phyloP scores from a whole-genome alignment of 2,888 invertebrate genomes.

The Xylocampa areola region DNA sequence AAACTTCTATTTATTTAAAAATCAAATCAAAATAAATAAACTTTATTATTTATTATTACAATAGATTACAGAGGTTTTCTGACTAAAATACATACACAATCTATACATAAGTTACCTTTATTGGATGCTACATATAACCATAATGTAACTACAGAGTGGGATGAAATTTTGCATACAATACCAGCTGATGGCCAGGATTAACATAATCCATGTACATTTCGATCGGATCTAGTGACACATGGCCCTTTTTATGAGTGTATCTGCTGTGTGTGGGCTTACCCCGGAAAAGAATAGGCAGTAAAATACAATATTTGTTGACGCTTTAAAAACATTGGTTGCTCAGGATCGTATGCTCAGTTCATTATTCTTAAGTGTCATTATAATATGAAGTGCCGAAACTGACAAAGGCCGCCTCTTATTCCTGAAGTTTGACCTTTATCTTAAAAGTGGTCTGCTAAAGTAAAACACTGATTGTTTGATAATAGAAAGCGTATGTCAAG shows the following conservation, averaged over 20 bases:
- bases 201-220: conserved; percentile 51
- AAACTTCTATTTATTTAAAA: no score
- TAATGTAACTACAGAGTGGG: conserved; percentile 13
- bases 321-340: conserved; percentile 1
- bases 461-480: conserved; percentile 35
- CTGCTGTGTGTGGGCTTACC: conserved; percentile 22
- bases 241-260: conserved; percentile 45
- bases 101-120: conserved; percentile 7
- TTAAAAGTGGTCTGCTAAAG: conserved; percentile 26
- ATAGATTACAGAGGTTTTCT: no score
- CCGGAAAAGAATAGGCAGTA: conserved; percentile 16
- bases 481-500: conserved; percentile 29
- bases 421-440: conserved; percentile 21
- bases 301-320: neutral
- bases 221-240: conserved; percentile 46
- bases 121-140: conserved; percentile 8
- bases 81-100: neutral
- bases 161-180: conserved; percentile 44
- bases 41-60: no score
- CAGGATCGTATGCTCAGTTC: neutral
- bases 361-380: conserved; percentile 24
- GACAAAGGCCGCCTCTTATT: conserved; percentile 24
- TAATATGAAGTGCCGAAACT: conserved; percentile 33
- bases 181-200: conserved; percentile 51
- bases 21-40: no score